Conservation (phyloP, 1,140 invertebrate species). For the Drosophila lowei region DNA sequence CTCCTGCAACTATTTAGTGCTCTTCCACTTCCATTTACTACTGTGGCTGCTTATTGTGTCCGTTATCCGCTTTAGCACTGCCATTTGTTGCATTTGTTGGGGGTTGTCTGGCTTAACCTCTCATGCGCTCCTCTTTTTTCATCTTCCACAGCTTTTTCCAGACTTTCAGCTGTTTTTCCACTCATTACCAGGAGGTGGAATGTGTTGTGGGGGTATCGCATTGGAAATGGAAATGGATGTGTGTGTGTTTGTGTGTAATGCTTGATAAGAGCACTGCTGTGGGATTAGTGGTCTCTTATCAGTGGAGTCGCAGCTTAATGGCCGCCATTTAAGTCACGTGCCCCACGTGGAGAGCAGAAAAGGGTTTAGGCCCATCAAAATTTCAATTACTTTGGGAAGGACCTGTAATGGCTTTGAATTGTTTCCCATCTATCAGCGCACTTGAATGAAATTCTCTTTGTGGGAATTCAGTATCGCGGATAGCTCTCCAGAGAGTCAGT, state of each 20-base stretch:
- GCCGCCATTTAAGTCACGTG: constrained; percentile 8
- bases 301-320: constrained; percentile 16
- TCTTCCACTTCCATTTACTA: constrained; percentile 28
- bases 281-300: constrained; percentile 37
- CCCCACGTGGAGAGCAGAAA: constrained; percentile 18
- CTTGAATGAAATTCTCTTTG: too few relatives aligned
- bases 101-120: constrained; percentile 45
- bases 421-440: constrained; percentile 7
- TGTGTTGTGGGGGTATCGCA: background rate
- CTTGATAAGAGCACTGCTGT: constrained; percentile 29
- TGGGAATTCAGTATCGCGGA: constrained; percentile 6
- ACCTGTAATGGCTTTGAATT: constrained; percentile 17
- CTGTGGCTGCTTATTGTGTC: constrained; percentile 51
- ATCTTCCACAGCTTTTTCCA: constrained; percentile 17
- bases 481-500: constrained; percentile 23
- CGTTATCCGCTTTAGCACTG: constrained; percentile 40
- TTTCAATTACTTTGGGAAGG: constrained; percentile 37
- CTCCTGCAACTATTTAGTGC: constrained; percentile 41
- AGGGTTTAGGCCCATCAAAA: constrained; percentile 26
- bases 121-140: background rate
- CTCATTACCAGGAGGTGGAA: constrained; percentile 1
- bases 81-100: constrained; percentile 53
- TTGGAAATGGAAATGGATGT: background rate
- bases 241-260: constrained; percentile 18
- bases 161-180: constrained; percentile 13